Conservation (phyloP, 2,888 invertebrate species). For the Monochamus alternatus region DNA sequence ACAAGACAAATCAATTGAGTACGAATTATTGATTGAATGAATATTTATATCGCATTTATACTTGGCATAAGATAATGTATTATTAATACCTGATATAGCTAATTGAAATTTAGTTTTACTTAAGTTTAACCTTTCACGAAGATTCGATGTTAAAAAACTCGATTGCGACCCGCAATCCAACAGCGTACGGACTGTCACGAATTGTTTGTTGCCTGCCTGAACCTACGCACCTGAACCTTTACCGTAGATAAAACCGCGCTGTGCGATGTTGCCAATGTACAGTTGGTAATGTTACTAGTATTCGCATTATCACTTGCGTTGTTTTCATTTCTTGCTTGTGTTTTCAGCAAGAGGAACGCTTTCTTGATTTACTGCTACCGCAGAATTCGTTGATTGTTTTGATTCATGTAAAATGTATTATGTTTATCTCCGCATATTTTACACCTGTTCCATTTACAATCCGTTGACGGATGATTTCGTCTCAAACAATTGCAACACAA, state of each 20-base stretch:
- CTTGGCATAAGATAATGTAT: not conserved
- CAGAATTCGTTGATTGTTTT: not conserved
- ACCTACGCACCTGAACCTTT: constrained; percentile 3
- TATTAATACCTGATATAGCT: constrained; percentile 19
- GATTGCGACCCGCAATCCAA: constrained; percentile 43
- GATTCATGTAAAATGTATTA: constrained; percentile 38
- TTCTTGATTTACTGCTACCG: not conserved
- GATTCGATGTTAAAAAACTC: constrained; percentile 37
- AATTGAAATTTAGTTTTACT: constrained; percentile 28
- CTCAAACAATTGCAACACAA: constrained; percentile 39
- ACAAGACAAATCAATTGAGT: constrained; percentile 38
- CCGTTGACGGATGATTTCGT: constrained; percentile 24
- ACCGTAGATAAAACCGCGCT: constrained; percentile 16
- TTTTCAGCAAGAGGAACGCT: not conserved
- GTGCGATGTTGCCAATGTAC: constrained; percentile 23
- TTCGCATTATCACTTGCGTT: not conserved
- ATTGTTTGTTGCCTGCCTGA: not conserved
- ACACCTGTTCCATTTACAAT: constrained; percentile 39
- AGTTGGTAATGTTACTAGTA: constrained; percentile 6
- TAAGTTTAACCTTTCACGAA: constrained; percentile 41
- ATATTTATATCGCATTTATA: not conserved
- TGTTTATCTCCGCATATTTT: constrained; percentile 39
- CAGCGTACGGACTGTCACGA: constrained; percentile 25
- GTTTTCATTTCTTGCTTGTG: too few species aligned
- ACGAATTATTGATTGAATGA: not conserved